Evolutionary conservation across 2,797 vertebrate species (phyloP).

Genomic region (Rhyacichthys aspro): DNA sequence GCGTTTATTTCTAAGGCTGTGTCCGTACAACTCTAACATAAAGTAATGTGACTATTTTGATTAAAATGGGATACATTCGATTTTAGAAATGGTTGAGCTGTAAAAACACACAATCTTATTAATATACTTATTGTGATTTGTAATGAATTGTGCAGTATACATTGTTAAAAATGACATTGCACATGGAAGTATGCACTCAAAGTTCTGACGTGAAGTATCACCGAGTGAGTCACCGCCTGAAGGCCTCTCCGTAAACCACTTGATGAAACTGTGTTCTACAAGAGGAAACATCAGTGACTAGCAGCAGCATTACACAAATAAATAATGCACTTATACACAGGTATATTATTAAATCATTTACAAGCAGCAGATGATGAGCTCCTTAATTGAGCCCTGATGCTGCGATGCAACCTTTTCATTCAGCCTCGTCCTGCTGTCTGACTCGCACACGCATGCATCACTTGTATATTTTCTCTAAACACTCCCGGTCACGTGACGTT

Average conservation of each 20-base stretch:
- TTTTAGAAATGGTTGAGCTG: no score
- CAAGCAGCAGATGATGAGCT: background rate
- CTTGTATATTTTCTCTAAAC: conserved; percentile 45
- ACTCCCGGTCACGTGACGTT: conserved; percentile 67
- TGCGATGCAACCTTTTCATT: conserved; percentile 8
- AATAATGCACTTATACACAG: background rate
- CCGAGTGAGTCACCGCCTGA: conserved; percentile 34
- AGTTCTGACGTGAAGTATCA: conserved; percentile 24
- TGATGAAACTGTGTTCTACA: background rate
- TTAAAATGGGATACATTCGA: no score
- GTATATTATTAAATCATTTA: conserved; percentile 1
- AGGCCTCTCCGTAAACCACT: conserved; percentile 8
- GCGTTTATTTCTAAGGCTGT: no score
- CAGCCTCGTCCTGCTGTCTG: conserved; percentile 9
- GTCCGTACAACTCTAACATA: no score
- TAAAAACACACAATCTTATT: no score
- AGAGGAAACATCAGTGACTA: background rate
- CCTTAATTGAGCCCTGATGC: background rate
- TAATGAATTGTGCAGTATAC: no score
- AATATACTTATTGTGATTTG: no score
- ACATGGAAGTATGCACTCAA: no score
- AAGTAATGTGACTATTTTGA: no score
- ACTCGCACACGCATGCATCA: conserved; percentile 6
- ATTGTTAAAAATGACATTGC: no score
- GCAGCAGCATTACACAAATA: conserved; percentile 17